phyloP scores from a whole-genome alignment of 2,113 vertebrate species.

The Procavia capensis region DNA sequence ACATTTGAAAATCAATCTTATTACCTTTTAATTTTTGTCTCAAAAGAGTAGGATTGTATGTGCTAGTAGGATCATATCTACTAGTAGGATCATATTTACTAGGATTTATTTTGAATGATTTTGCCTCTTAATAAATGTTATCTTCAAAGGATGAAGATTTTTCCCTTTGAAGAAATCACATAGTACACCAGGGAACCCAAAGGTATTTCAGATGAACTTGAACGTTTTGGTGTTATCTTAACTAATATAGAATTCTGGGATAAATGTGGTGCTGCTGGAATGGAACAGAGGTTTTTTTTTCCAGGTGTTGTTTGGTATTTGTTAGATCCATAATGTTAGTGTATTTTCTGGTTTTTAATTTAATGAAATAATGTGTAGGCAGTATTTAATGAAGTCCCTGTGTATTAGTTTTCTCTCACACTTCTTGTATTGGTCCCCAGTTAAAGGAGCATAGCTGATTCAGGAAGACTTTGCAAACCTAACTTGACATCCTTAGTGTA shows the following conservation, averaged over 20 bases:
- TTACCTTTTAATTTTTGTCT: not conserved
- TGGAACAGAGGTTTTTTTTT: not conserved
- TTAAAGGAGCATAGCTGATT: too few relatives aligned
- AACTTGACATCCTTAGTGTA: not conserved
- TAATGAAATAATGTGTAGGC: not conserved
- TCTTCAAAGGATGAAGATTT: not conserved
- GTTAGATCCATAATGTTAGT: not conserved
- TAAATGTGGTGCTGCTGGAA: not conserved
- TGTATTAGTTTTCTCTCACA: not conserved
- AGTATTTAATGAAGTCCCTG: not conserved
- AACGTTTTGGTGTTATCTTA: not conserved
- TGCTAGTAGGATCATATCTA: too few relatives aligned
- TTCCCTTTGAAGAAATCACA: not conserved
- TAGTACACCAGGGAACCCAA: not conserved
- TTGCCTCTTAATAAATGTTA: not conserved
- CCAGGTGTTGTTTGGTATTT: not conserved
- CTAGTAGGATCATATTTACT: too few relatives aligned
- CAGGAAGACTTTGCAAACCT: not conserved
- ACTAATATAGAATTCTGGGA: too few relatives aligned
- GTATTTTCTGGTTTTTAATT: not conserved
- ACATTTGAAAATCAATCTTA: not conserved
- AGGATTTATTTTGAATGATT: not conserved
- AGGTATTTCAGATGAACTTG: rapidly evolving
- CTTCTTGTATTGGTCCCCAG: rapidly evolving
- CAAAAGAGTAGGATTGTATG: not conserved